Conservation (phyloP, 2,888 invertebrate genomes). For the Xylota sylvarum region DNA sequence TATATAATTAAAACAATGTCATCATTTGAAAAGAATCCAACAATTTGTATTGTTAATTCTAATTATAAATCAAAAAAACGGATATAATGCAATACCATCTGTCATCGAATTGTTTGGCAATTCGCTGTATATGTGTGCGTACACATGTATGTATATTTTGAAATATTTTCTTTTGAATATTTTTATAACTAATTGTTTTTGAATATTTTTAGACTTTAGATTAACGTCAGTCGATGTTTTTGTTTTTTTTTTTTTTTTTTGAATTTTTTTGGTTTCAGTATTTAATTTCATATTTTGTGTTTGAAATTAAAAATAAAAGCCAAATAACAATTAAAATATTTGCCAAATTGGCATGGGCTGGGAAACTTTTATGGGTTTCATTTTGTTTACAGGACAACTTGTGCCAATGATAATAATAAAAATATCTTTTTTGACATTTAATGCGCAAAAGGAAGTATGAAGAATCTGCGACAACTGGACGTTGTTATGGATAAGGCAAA, state of each 20-base stretch:
- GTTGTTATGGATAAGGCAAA: too few species aligned
- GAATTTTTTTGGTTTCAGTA: neutral
- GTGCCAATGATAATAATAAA: neutral
- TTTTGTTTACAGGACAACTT: neutral
- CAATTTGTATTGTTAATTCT: slow-evolving; percentile 16
- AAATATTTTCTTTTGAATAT: slow-evolving; percentile 32
- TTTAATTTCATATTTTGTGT: neutral
- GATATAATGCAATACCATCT: slow-evolving; percentile 42
- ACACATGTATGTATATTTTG: neutral
- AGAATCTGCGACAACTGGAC: too few species aligned
- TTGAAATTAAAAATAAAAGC: slow-evolving; percentile 6
- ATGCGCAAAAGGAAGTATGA: too few species aligned
- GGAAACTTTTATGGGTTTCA: neutral
- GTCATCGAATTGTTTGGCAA: slow-evolving; percentile 31
- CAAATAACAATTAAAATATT: neutral
- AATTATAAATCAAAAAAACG: slow-evolving; percentile 26
- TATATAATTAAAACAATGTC: slow-evolving; percentile 9
- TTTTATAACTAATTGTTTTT: slow-evolving; percentile 31
- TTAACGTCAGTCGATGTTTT: slow-evolving; percentile 12
- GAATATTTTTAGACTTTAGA: slow-evolving; percentile 19
- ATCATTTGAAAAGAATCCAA: slow-evolving; percentile 26
- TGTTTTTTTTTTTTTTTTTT: slow-evolving; percentile 13
- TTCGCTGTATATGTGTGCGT: neutral
- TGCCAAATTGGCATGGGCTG: neutral
- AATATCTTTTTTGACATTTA: too few species aligned